Evolutionary conservation across 1,140 invertebrate genomes (phyloP).

Genomic region (Potamilus streckersoni): DNA sequence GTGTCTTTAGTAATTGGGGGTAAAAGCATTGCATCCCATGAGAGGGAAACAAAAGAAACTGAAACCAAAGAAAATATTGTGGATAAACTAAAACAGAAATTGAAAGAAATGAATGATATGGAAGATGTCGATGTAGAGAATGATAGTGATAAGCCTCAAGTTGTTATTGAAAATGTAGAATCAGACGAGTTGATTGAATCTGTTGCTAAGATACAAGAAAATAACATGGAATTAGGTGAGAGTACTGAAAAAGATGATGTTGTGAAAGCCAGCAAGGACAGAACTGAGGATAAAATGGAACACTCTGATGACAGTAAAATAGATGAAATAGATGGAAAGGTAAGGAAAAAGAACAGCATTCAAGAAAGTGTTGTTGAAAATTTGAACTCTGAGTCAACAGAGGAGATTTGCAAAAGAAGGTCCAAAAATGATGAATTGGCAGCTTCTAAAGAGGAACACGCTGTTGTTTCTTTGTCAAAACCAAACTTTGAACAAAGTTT

Average conservation of each 20-base stretch:
- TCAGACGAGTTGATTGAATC: constrained; percentile 22
- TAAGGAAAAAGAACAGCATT: not conserved
- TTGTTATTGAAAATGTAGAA: constrained; percentile 29
- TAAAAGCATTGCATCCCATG: constrained; percentile 16
- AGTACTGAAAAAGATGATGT: constrained; percentile 38
- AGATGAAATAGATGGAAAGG: constrained; percentile 3
- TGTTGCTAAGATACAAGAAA: constrained; percentile 17
- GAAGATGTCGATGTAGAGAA: constrained; percentile 1
- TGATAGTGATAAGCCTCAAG: not conserved
- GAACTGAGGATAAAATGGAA: constrained; percentile 28
- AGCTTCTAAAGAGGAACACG: not conserved
- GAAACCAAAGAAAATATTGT: constrained; percentile 1
- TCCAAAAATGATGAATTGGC: not conserved
- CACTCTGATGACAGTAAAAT: constrained; percentile 37
- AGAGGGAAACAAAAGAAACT: not conserved
- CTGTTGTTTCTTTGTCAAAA: not conserved
- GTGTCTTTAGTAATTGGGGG: not conserved
- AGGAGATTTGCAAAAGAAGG: not conserved
- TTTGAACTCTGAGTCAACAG: not conserved
- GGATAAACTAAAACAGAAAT: constrained; percentile 2
- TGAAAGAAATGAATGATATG: constrained; percentile 1
- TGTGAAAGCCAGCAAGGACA: constrained; percentile 32
- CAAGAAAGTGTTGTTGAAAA: not conserved
- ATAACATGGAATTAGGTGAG: constrained; percentile 16
- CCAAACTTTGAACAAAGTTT: not conserved